phyloP scores from a whole-genome alignment of 2,113 vertebrate genomes.

The Aythya baeri region DNA sequence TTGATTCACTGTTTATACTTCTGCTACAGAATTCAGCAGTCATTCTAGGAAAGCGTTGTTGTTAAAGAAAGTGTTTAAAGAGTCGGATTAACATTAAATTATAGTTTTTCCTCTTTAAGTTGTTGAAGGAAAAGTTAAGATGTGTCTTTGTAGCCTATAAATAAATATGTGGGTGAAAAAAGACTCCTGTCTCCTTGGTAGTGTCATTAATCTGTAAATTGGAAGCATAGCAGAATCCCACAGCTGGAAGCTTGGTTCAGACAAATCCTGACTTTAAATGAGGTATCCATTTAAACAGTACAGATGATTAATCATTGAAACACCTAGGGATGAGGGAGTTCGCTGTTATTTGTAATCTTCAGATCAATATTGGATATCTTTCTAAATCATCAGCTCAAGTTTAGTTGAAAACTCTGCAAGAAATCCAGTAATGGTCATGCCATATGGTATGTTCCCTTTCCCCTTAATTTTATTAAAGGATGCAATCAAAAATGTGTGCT shows the following conservation, averaged over 20 bases:
- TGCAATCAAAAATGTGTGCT: background rate
- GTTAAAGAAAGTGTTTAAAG: background rate
- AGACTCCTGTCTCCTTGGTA: background rate
- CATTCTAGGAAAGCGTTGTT: background rate
- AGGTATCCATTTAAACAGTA: background rate
- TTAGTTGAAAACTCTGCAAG: background rate
- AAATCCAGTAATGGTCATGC: background rate
- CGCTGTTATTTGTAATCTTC: background rate
- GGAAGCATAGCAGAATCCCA: background rate
- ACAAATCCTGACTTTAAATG: slow-evolving; percentile 15
- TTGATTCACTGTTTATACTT: background rate
- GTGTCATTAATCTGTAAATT: background rate
- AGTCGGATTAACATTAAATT: background rate
- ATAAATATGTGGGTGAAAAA: background rate
- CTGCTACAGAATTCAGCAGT: background rate
- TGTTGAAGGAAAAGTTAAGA: background rate
- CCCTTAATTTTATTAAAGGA: background rate
- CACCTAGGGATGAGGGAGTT: background rate
- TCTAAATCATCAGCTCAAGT: background rate
- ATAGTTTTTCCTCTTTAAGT: background rate
- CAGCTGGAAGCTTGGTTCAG: background rate
- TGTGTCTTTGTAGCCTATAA: background rate
- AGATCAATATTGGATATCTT: background rate
- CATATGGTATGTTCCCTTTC: background rate
- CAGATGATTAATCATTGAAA: background rate